Evolutionary conservation across 2,888 invertebrate species (phyloP).

Genomic region (Cantharis rufa): DNA sequence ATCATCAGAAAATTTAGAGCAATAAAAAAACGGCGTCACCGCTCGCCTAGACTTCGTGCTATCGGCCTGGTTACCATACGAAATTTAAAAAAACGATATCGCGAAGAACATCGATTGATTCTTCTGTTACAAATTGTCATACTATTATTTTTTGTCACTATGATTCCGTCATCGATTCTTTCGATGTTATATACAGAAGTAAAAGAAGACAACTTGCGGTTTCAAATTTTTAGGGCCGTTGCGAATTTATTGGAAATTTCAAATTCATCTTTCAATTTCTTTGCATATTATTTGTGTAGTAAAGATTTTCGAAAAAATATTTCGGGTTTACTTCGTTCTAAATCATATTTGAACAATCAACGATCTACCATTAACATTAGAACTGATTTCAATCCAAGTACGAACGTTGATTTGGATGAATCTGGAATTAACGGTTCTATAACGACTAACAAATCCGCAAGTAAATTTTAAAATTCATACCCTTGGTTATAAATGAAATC

Average conservation of each 20-base stretch:
- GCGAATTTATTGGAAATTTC: slow-evolving; percentile 36
- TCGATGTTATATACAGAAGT: slow-evolving; percentile 33
- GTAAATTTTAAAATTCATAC: not conserved
- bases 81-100: slow-evolving; percentile 32
- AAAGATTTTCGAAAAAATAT: slow-evolving; percentile 34
- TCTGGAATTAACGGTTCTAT: not conserved
- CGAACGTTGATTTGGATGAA: not conserved
- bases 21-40: slow-evolving; percentile 30
- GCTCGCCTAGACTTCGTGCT: not conserved
- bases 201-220: slow-evolving; percentile 16
- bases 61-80: not conserved
- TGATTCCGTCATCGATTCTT: slow-evolving; percentile 35
- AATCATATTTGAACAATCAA: not conserved
- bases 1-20: slow-evolving; percentile 33
- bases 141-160: slow-evolving; percentile 34
- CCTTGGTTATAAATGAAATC: no score
- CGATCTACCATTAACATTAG: not conserved
- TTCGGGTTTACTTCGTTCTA: not conserved
- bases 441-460: not conserved
- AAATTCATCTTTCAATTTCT: slow-evolving; percentile 36
- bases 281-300: slow-evolving; percentile 37
- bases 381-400: not conserved
- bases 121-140: slow-evolving; percentile 31
- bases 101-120: slow-evolving; percentile 35
- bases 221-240: slow-evolving; percentile 33